These are phyloP conservation scores for Acanthosepion pharaonis DNA, from an alignment of 2,888 invertebrate genomes.

Conservation along the genomic window DNA sequence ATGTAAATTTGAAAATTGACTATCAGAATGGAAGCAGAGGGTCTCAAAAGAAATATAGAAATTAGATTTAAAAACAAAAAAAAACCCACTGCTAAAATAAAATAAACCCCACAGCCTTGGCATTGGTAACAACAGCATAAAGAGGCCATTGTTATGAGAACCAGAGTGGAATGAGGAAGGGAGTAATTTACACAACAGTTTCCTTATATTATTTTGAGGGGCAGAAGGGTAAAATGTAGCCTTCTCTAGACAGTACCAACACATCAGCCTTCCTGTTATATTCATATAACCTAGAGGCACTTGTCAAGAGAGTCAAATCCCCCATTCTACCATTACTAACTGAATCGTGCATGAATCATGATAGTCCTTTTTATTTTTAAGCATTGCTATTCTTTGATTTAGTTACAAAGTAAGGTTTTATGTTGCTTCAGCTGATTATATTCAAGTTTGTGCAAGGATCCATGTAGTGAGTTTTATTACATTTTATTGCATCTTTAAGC, in stretches of 20 bases:
- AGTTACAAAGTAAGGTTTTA: neutral
- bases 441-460: too few relatives aligned
- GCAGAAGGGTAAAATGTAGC: neutral
- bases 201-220: conserved; percentile 9
- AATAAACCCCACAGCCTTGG: neutral
- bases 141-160: neutral
- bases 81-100: neutral
- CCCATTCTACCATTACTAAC: neutral
- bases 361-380: neutral
- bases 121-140: neutral
- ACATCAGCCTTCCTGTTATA: neutral
- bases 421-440: neutral
- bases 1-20: neutral
- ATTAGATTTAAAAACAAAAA: neutral
- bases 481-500: too few relatives aligned
- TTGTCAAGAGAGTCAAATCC: neutral
- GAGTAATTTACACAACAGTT: neutral
- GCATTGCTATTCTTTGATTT: neutral
- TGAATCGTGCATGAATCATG: neutral
- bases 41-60: neutral
- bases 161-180: neutral
- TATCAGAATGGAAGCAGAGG: neutral
- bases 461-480: too few relatives aligned
- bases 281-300: neutral
- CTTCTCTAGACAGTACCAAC: neutral